Evolutionary conservation across 2,797 vertebrate species (phyloP).

Genomic region (Triplophysa bombifrons): DNA sequence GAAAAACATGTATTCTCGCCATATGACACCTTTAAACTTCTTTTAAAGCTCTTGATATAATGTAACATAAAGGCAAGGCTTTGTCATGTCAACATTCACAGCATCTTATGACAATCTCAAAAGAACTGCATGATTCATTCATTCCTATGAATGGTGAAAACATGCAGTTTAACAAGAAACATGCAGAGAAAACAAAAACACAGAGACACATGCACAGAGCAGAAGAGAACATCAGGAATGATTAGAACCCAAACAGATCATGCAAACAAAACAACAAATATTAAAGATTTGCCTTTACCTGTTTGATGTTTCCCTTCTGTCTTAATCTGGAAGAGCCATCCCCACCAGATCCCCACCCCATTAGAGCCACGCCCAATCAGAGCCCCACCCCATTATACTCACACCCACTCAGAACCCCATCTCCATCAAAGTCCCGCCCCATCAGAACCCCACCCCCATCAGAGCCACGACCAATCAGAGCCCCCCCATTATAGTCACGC

Average conservation of each 20-base stretch:
- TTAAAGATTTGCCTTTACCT: slow-evolving; percentile 33
- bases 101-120: neutral
- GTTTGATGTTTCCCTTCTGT: neutral
- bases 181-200: slow-evolving; percentile 9
- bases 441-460: neutral
- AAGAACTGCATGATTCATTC: neutral
- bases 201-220: neutral
- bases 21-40: no score
- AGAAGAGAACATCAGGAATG: neutral
- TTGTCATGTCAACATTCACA: neutral
- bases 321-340: neutral
- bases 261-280: slow-evolving; percentile 11
- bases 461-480: neutral
- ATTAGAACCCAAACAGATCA: slow-evolving; percentile 1
- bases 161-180: neutral
- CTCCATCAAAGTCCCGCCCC: neutral
- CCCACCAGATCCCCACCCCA: neutral
- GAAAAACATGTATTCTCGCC: no score
- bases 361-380: neutral
- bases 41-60: no score
- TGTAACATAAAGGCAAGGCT: neutral
- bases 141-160: neutral
- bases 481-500: neutral
- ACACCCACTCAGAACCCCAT: no score
- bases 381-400: neutral